Evolutionary conservation across 2,888 invertebrate genomes (phyloP), one percentile per base, ranked within the genome.

Genomic region (Ellobium chinense): DNA sequence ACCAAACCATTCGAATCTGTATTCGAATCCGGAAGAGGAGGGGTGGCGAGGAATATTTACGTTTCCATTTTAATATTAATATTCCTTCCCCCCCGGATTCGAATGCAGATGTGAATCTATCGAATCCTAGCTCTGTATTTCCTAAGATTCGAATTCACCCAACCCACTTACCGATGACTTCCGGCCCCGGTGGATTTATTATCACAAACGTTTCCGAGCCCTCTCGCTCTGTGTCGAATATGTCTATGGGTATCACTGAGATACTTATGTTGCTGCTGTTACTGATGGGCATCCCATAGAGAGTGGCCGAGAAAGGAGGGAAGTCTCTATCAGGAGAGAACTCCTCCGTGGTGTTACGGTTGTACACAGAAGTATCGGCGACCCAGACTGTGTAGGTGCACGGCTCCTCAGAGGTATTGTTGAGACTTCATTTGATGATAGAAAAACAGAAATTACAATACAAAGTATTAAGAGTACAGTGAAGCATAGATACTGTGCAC

Each of bases 171-270:
- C 70, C 70, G n/a, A 54, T n/a, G 34, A 70, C 37, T 12, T 24
- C 9, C 12, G 70, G 70, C 24, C 70, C 70, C 7, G 70, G 70
- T 24, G 70, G 70, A 18, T 46, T 70, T 24, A 70, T 29, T n/a
- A 54, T 70, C 46, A 70, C 70, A n/a, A 54, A 46, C 14, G n/a
- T 27, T 24, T 39, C 24, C n/a, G 39, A n/a, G 2, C 70, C 70
- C 46, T 46, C 14, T 29, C 39, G 39, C 21, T 70, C 70, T 27
- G 70, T 27, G 37, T 37, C 70, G 29, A 70, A 70, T 54, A 70
- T 70, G 70, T 70, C 70, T 39, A 70, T 39, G 2, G 70, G 70
- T 12, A 39, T 70, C 14, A 70, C 29, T n/a, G 46, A 24, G 39
- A 70, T 70, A 29, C 54, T 70, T 2, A 54, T 27, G 29, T 54